These are phyloP conservation scores for Tinea pellionella DNA, from an alignment of 2,888 invertebrate genomes.

Conservation along the genomic window DNA sequence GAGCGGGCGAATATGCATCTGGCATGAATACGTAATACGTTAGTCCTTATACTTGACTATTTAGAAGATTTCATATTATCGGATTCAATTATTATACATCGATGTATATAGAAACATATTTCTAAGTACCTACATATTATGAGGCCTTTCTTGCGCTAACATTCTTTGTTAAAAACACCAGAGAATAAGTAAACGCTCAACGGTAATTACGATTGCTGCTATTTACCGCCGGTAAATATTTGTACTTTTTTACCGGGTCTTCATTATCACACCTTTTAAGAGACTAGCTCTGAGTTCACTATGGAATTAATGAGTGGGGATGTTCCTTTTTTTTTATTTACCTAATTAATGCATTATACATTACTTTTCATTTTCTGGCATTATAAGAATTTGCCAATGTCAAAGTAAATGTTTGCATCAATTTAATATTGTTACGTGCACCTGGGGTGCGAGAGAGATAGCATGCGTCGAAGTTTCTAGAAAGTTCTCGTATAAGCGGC, in stretches of 20 bases:
- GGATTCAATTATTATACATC: neutral
- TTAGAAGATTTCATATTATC: no score
- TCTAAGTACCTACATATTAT: neutral
- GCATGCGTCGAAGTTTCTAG: no score
- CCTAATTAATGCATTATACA: no score
- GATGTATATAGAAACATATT: neutral
- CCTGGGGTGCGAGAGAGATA: no score
- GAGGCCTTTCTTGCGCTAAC: neutral
- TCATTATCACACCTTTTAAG: constrained; percentile 11
- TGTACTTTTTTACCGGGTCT: neutral
- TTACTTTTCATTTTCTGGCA: no score
- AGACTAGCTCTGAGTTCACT: neutral
- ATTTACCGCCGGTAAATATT: constrained; percentile 7
- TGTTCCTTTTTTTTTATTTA: neutral
- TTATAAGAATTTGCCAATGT: no score
- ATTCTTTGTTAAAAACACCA: neutral
- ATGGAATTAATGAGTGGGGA: neutral
- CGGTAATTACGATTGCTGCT: neutral
- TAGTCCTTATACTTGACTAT: no score
- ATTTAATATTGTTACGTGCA: no score
- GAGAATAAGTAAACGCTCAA: neutral
- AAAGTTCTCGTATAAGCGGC: no score
- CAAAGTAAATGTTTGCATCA: no score
- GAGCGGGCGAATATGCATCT: no score
- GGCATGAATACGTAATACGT: no score